phyloP scores from a whole-genome alignment of 1,140 invertebrate genomes.

The Andrena cerasifolii region DNA sequence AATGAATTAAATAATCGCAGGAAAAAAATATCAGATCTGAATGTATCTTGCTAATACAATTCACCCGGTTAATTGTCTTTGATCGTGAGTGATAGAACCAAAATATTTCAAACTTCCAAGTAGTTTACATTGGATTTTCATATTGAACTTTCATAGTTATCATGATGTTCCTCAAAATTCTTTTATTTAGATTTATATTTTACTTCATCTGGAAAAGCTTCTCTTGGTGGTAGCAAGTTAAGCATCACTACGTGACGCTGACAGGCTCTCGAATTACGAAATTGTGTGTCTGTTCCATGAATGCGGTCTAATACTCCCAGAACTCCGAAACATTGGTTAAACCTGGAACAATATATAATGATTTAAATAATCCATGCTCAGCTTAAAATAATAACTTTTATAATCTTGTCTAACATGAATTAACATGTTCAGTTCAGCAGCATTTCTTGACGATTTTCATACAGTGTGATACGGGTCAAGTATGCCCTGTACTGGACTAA shows the following conservation, averaged over 20 bases:
- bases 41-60: neutral
- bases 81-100: conserved; percentile 17
- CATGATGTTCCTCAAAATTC: conserved; percentile 10
- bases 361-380: conserved; percentile 3
- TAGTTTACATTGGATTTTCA: conserved; percentile 14
- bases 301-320: conserved; percentile 92
- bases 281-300: conserved; percentile 92
- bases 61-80: neutral
- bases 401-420: too few species aligned
- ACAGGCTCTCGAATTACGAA: conserved; percentile 89
- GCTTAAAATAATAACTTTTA: conserved; percentile 1
- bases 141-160: conserved; percentile 42
- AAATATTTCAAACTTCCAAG: conserved; percentile 5
- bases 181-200: conserved; percentile 76
- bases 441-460: too few species aligned
- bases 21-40: conserved; percentile 14
- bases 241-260: conserved; percentile 91
- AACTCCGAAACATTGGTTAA: conserved; percentile 93
- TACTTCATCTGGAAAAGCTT: conserved; percentile 88
- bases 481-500: too few species aligned
- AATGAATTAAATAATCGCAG: neutral
- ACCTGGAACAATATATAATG: conserved; percentile 82
- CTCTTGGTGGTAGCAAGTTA: conserved; percentile 89
- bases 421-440: too few species aligned
- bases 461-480: too few species aligned